Evolutionary conservation across 2,888 invertebrate genomes (phyloP), one percentile per base, ranked within the genome.

Genomic region (Amblyteles armatorius): DNA sequence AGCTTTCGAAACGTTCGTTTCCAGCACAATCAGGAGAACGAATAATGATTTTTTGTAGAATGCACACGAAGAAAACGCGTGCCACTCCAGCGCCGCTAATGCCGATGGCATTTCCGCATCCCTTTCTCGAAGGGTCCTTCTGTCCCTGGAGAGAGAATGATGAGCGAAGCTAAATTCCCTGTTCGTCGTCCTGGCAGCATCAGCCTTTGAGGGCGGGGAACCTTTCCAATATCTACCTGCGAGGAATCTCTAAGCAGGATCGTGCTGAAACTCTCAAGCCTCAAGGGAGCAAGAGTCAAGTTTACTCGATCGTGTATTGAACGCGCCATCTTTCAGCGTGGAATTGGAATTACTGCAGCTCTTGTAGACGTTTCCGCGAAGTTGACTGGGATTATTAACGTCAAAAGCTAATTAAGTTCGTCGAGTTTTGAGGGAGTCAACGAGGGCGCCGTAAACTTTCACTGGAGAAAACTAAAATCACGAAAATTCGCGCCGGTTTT

Each of bases 221-320:
- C 57, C 57, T 57, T 44, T 57, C 57, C 57, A 57, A 57, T 57
- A 57, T 57, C 57, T 68, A 76, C 82, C 82, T 79, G 82, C 74
- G 63, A 69, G 63, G 82, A 82, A 82, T 82, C 76, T 76, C 60
- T 69, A 72, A 74, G 79, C 57, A 57, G 82, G 65, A 60, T 78
- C 82, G 79, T 85, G 82, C 71, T 74, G 52, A 60, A 79, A 82
- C 78, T 81, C 55, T 72, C 57, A 68, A 78, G 68, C 29, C 57
- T 22, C 52, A 13, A 57, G 57, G 33, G 82, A 63, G 63, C 50
- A 60, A 40, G 40, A 80, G 19, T 71, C 60, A 84, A 84, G 67
- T 69, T 84, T 73, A 13, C 57, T 22, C 26, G 57, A 57, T 57
- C 26, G 57, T 26, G 57, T 57, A 57, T 57, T 57, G 57, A 57